Evolutionary conservation across 1,140 invertebrate species (phyloP).

Genomic region (Limonius californicus): DNA sequence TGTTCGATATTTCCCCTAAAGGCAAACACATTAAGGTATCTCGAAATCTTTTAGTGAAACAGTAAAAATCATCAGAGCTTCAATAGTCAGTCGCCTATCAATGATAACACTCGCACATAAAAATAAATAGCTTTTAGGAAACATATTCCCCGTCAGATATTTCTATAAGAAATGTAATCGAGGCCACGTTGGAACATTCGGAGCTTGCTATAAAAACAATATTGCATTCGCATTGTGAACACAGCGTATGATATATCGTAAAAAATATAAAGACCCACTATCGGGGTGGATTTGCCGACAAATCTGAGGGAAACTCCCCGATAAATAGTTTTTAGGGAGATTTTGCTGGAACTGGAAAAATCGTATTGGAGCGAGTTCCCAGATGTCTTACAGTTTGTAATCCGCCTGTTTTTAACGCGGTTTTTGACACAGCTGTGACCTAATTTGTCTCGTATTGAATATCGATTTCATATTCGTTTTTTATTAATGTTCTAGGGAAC

Average conservation of each 20-base stretch:
- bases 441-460: not conserved
- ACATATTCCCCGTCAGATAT: slow-evolving; percentile 15
- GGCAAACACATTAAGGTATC: slow-evolving; percentile 27
- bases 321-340: slow-evolving; percentile 14
- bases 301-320: slow-evolving; percentile 21
- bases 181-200: slow-evolving; percentile 6
- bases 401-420: no score
- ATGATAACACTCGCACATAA: slow-evolving; percentile 28
- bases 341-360: not conserved
- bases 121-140: slow-evolving; percentile 27
- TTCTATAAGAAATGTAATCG: slow-evolving; percentile 20
- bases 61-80: slow-evolving; percentile 25
- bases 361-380: not conserved
- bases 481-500: not conserved
- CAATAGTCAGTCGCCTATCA: slow-evolving; percentile 26
- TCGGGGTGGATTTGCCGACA: slow-evolving; percentile 23
- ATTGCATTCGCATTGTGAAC: slow-evolving; percentile 28
- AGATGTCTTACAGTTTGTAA: not conserved
- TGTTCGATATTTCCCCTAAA: slow-evolving; percentile 17
- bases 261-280: slow-evolving; percentile 25
- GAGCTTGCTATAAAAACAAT: slow-evolving; percentile 25
- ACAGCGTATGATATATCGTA: slow-evolving; percentile 24
- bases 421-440: not conserved
- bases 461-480: not conserved
- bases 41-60: slow-evolving; percentile 25